Conservation (phyloP, 1,140 invertebrate species). For the Diachasmimorpha longicaudata region DNA sequence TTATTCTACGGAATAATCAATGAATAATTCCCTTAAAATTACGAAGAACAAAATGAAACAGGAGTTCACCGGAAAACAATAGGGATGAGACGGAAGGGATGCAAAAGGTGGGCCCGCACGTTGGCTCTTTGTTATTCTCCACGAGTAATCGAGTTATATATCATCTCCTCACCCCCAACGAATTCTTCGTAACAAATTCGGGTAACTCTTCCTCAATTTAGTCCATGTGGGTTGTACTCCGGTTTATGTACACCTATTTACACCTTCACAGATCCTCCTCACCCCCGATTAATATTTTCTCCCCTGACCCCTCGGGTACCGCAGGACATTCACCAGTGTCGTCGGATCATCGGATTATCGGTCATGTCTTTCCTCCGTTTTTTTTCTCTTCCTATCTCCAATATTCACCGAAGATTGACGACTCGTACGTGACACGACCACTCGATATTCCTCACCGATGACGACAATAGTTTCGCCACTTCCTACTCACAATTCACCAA, state of each 20-base stretch:
- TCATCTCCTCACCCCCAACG: neutral
- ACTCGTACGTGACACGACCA: conserved; percentile 3
- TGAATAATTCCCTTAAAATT: neutral
- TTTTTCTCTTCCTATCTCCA: neutral
- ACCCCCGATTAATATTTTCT: neutral
- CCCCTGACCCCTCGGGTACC: neutral
- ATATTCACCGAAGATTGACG: neutral
- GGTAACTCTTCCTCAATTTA: neutral
- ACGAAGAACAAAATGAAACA: neutral
- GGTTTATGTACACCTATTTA: conserved; percentile 48
- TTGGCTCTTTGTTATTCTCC: conserved; percentile 8
- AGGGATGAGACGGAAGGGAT: conserved; percentile 5
- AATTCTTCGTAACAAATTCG: neutral
- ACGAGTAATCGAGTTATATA: neutral
- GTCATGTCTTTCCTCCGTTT: neutral
- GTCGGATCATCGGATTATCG: conserved; percentile 18
- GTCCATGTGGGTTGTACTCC: conserved; percentile 3
- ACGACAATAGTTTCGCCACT: neutral
- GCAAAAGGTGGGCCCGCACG: conserved; percentile 4
- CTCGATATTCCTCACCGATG: conserved; percentile 15
- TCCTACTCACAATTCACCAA: neutral
- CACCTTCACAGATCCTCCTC: conserved; percentile 25
- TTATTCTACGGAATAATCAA: neutral
- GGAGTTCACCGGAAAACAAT: neutral
- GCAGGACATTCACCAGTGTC: conserved; percentile 11